Conservation (phyloP, 1,140 invertebrate genomes). For the Dendroctonus ponderosae region DNA sequence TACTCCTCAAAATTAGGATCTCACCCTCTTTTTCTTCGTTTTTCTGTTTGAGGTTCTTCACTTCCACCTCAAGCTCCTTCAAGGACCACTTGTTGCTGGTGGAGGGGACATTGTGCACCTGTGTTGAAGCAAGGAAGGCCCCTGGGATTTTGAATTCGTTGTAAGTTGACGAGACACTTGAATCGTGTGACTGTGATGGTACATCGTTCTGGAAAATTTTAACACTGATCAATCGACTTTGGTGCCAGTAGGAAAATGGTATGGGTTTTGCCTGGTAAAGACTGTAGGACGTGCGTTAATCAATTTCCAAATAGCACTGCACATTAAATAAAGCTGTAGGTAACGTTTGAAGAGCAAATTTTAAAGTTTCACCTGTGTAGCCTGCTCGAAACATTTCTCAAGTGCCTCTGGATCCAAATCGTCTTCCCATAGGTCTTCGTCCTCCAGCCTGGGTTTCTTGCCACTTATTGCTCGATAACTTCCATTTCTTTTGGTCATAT, state of each 20-base stretch:
- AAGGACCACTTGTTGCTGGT: constrained; percentile 11
- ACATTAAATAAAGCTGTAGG: not conserved
- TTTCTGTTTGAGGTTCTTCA: constrained; percentile 30
- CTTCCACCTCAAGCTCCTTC: constrained; percentile 30
- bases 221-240: not conserved
- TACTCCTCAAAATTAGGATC: constrained; percentile 37
- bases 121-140: constrained; percentile 37
- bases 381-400: constrained; percentile 39
- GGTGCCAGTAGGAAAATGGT: not conserved
- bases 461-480: constrained; percentile 20
- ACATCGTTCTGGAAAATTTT: not conserved
- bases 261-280: not conserved
- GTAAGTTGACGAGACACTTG: constrained; percentile 26
- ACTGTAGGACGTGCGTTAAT: not conserved
- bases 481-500: constrained; percentile 37
- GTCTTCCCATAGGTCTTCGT: constrained; percentile 41
- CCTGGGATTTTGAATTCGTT: constrained; percentile 37
- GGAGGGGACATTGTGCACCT: constrained; percentile 19
- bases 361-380: constrained; percentile 33
- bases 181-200: not conserved
- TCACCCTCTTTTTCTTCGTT: constrained; percentile 42
- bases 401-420: constrained; percentile 37
- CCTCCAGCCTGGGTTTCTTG: constrained; percentile 38
- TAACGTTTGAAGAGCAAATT: not conserved
- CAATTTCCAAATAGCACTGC: not conserved